Base-by-base conservation (phyloP, 35 echinoderm and acorn worm genomes). In the Lytechinus variegatus region DNA sequence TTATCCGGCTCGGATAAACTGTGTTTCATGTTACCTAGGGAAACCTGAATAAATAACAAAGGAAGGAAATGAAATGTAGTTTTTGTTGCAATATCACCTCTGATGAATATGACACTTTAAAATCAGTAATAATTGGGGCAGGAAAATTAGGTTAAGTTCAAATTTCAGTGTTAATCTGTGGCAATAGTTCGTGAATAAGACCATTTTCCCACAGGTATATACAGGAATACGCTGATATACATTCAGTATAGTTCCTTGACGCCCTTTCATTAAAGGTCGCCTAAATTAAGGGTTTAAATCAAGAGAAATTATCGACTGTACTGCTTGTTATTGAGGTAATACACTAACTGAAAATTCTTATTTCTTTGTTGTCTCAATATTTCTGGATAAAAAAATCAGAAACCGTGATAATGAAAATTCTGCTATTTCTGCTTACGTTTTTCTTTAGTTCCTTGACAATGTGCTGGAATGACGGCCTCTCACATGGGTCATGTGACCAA, bases 1-100 rank as follows among this genome's bases (percentile, higher is more conserved):
- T 72, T 55, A 33, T 96, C 96, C 28, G 96, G 96, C 93, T 96
- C 96, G n/a, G 96, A 96, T 16, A 96, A 54, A 61, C 96, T 96
- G 96, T 96, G 96, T 87, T 96, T 96, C 96, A 96, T 96, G 79
- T 96, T 96, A 19, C 87, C 96, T n/a, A 96, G 52, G 93, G 96
- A 93, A 86, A 60, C 92, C 96, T 96, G 86, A 58, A 79, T 24
- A 24, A 79, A 79, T 0, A 79, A 79, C 6, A 79, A 24, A 79
- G 14, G n/a, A 79, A 79, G 19, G 3, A 79, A n/a, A 24, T 3
- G 6, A 79, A 79, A 79, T 79, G 19, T 79, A 58, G 13, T 58
- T 58, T 9, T 13, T 79, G 66, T 79, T 79, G 66, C 8, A 24
- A 7, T 79, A 6, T 79, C 66, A 79, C 66, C n/a, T 16, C 66